Base-by-base conservation (phyloP, 2,888 invertebrate species). In the Clistopyga incitator region DNA sequence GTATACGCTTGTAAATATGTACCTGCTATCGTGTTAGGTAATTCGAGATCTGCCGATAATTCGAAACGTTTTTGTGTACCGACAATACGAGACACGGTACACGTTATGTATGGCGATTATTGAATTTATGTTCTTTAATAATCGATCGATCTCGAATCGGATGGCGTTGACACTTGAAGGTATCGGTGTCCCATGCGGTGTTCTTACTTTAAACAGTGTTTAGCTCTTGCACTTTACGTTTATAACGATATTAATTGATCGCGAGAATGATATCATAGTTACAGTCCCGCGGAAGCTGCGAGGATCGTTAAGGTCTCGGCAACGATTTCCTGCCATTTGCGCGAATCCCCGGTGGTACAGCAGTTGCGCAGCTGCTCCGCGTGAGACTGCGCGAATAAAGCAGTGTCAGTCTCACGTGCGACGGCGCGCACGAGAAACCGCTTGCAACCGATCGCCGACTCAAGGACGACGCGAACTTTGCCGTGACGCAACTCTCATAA, bases 261-360 rank as follows among this genome's bases (percentile, higher is more conserved):
- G 64, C 50, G n/a, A 20, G 25, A 54, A 61, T 54, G 25, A 70
- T 77, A 70, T 78, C 74, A 70, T 77, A 67, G 47, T 61, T 70
- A 65, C 71, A 77, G 71, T 74, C 79, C 68, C 70, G 64, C 77
- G 72, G 81, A 75, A 83, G 77, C 76, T 67, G 67, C 70, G 84
- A 85, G 85, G 84, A 84, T 86, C 84, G 84, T 85, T 85, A 85
- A 86, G 86, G 86, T 81, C 86, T 71, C 77, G 59, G 75, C 68
- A 82, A 85, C 82, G 83, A 84, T 87, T 85, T 85, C 86, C 83
- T 86, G 84, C 82, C 84, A 78, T 80, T 85, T 50, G 79, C 78
- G n/a, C 76, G 67, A 67, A 74, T 18, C 23, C 45, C 15, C n/a
- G n/a, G n/a, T n/a, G 67, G 13, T 2, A 42, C 71, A 38, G 56